Evolutionary conservation across 2,113 vertebrate genomes (phyloP), one percentile per base, ranked within the genome.

Genomic region (Nesoenas mayeri): DNA sequence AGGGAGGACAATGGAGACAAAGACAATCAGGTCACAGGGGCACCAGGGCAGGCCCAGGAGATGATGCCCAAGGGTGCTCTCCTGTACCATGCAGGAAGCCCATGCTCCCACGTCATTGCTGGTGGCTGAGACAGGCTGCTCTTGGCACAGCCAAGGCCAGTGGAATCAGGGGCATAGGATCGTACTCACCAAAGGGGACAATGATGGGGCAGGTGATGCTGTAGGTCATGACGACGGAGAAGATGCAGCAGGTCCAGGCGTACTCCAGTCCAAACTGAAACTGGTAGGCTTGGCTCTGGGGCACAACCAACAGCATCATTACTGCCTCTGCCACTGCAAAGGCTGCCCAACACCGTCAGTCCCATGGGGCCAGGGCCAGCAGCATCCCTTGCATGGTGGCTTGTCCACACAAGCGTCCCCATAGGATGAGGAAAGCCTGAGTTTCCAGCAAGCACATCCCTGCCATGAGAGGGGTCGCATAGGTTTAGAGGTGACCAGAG

Each of bases 181-280:
- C 6, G 3, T 28, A 97, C 99, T 99, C 96, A 99, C 99, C 99
- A 10, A 99, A 99, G 73, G 99, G 99, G 32, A 98, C 98, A 8
- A 99, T 99, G 96, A 99, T 98, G 56, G 99, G 99, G 83, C 99
- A 99, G 10, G 99, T 99, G 97, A 99, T 99, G 96, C 99, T 99
- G 97, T 99, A 99, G 9, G 99, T 99, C 98, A 99, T 98, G 60
- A 98, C 99, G 21, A 99, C 99, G 2, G 98, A 98, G 97, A 99
- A 99, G 97, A 99, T 99, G 32, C 99, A 99, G 97, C 99, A 98
- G 86, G 99, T 99, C 99, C 99, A 99, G 18, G 99, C 99, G 0
- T 99, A 99, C 89, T 99, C 99, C 65, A 99, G 97, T 75, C 99
- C 99, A 61, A 98, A 99, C 97, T 99, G 99, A 98, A 99, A 99